Conservation (phyloP, 1,140 invertebrate species). For the Dysdera silvatica region DNA sequence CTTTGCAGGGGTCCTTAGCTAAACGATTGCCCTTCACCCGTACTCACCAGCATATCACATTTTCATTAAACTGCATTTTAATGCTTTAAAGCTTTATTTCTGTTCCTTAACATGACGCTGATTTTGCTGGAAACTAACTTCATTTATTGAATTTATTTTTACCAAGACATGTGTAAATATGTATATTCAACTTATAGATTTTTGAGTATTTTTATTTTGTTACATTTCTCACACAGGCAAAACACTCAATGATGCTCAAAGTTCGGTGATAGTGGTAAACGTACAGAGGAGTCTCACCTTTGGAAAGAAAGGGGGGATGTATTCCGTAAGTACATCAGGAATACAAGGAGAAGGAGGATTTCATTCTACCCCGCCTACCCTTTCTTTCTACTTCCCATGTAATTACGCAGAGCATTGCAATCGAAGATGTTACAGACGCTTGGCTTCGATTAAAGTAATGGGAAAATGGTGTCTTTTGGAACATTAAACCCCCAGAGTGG, state of each 20-base stretch:
- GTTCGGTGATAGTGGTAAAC: not conserved
- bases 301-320: not conserved
- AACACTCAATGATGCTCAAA: not conserved
- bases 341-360: not conserved
- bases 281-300: not conserved
- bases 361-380: not conserved
- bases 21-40: too few relatives aligned
- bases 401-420: slow-evolving; percentile 26
- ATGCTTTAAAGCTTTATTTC: too few relatives aligned
- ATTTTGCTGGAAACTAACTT: too few relatives aligned
- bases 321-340: not conserved
- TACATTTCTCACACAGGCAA: too few relatives aligned
- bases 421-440: slow-evolving; percentile 29
- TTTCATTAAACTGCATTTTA: too few relatives aligned
- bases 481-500: slow-evolving; percentile 29
- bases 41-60: too few relatives aligned
- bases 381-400: slow-evolving; percentile 4
- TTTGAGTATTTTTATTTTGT: too few relatives aligned
- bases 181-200: too few relatives aligned
- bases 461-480: slow-evolving; percentile 30
- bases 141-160: not conserved
- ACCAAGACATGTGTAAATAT: not conserved
- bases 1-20: too few relatives aligned
- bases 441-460: slow-evolving; percentile 30
- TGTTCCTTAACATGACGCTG: too few relatives aligned